These are phyloP conservation scores for Caenorhabditis panamensis DNA, from an alignment of 2,888 invertebrate genomes.

Conservation along the genomic window DNA sequence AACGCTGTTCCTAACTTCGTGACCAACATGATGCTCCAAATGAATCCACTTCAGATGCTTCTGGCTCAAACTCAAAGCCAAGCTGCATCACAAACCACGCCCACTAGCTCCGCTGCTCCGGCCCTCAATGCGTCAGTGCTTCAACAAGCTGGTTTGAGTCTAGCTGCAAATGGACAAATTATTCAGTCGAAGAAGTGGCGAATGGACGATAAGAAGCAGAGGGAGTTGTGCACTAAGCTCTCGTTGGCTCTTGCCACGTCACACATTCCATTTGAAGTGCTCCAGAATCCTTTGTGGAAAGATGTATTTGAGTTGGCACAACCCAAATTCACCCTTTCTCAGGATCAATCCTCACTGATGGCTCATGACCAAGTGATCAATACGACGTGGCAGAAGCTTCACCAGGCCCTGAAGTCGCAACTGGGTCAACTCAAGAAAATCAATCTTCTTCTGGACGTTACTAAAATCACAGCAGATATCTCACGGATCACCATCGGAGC, in stretches of 20 bases:
- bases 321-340: conserved; percentile 76
- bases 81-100: conserved; percentile 10
- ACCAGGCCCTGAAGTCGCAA: conserved; percentile 51
- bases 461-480: conserved; percentile 30
- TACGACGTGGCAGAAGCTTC: conserved; percentile 45
- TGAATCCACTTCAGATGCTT: conserved; percentile 67
- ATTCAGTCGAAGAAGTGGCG: conserved; percentile 75
- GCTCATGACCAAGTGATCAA: conserved; percentile 61
- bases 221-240: conserved; percentile 61
- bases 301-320: conserved; percentile 75
- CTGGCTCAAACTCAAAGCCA: too few species aligned
- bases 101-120: too few species aligned
- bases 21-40: conserved; percentile 61
- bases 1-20: conserved; percentile 50
- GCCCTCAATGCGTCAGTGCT: conserved; percentile 58
- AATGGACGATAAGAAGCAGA: conserved; percentile 74
- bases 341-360: too few species aligned
- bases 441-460: conserved; percentile 52
- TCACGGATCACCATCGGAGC: conserved; percentile 53
- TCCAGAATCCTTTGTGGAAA: conserved; percentile 71
- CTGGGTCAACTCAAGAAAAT: conserved; percentile 46
- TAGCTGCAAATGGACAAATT: conserved; percentile 64
- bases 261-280: conserved; percentile 60
- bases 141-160: conserved; percentile 64
- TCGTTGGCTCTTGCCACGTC: conserved; percentile 65